phyloP scores from a whole-genome alignment of 2,888 invertebrate genomes.

The Allacma fusca region DNA sequence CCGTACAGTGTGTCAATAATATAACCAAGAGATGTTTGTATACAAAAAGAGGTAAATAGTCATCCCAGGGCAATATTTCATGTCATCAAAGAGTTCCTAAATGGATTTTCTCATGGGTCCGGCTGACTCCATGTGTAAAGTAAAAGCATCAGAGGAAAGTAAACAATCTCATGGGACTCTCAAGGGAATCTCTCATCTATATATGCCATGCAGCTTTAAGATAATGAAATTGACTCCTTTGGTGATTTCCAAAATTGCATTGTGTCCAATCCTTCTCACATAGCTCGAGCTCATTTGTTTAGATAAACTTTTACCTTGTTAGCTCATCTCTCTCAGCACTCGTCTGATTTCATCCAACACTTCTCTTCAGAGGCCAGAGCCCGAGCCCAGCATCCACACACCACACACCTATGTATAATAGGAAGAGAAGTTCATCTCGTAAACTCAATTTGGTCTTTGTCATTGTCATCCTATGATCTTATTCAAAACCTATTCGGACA shows the following conservation, averaged over 20 bases:
- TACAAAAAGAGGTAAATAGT: too few species aligned
- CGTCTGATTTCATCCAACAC: neutral
- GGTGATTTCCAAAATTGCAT: slow-evolving; percentile 2
- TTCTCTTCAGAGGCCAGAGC: neutral
- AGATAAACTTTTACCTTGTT: slow-evolving; percentile 1
- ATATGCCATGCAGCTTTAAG: neutral
- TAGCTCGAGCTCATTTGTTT: neutral
- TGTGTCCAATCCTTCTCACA: neutral
- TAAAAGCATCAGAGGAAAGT: neutral
- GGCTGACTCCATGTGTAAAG: neutral
- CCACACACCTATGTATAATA: neutral
- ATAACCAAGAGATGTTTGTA: too few species aligned
- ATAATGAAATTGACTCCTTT: slow-evolving; percentile 16
- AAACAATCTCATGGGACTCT: slow-evolving; percentile 1
- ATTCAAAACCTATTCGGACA: neutral
- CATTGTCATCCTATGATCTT: slow-evolving; percentile 6
- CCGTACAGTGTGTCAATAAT: too few species aligned
- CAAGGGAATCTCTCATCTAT: neutral
- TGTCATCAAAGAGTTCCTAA: too few species aligned
- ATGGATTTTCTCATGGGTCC: too few species aligned
- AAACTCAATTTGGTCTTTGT: slow-evolving; percentile 4
- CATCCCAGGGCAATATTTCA: too few species aligned
- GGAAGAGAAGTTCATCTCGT: neutral
- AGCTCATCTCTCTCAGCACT: neutral
- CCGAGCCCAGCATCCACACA: too few species aligned